Percentiles rank a stretch among this genome's conserved stretches.
These are phyloP conservation scores for Camponotus vicinus DNA, from an alignment of 1,140 invertebrate genomes.

Conservation along the genomic window DNA sequence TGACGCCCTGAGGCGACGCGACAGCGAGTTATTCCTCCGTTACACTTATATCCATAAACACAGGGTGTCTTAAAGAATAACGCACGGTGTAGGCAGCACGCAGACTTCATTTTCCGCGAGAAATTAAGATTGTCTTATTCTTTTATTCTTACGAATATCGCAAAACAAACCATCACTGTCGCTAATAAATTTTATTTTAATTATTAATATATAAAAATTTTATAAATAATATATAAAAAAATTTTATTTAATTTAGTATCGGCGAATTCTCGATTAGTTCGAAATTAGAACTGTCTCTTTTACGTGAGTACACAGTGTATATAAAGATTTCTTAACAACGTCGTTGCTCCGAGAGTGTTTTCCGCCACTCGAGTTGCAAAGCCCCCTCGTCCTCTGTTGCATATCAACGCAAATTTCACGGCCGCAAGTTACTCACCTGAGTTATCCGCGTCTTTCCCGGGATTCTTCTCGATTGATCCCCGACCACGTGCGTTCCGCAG, in stretches of 20 bases:
- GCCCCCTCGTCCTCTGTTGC: neutral
- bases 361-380: neutral
- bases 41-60: constrained; percentile 25
- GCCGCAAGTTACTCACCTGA: constrained; percentile 47
- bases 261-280: constrained; percentile 31
- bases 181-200: neutral
- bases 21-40: neutral
- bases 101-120: constrained; percentile 16
- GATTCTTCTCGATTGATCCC: constrained; percentile 32
- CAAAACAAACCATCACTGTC: neutral
- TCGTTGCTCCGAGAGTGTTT: neutral
- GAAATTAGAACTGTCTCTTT: neutral
- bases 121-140: neutral
- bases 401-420: constrained; percentile 46
- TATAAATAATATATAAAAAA: neutral
- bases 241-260: too few species aligned
- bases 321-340: neutral
- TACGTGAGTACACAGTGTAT: neutral
- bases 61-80: constrained; percentile 15
- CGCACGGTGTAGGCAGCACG: neutral
- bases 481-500: constrained; percentile 12
- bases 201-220: neutral
- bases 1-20: constrained; percentile 35
- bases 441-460: constrained; percentile 21
- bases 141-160: neutral